Base-by-base conservation (phyloP, 1,140 invertebrate species). In the Episyrphus balteatus region DNA sequence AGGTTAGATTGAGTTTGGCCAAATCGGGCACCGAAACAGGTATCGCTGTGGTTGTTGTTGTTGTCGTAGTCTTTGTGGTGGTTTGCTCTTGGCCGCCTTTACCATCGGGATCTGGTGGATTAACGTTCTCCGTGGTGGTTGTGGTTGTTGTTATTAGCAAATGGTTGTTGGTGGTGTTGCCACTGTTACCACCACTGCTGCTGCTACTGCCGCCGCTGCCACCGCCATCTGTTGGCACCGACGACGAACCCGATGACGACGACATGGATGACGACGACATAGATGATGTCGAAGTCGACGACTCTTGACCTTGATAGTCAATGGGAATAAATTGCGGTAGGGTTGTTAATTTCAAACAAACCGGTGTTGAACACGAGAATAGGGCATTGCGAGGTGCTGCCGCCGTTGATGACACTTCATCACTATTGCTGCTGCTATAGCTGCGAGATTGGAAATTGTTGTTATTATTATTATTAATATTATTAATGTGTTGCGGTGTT, bases 21-120 rank as follows among this genome's bases (percentile, higher is more conserved):
- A 63, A 51, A 41, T 55, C 61, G 1, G 62, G 62, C 1, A 55
- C 56, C 12, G 62, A 65, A 1, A 54, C 54, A 0, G 62, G 62
- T 49, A 65, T 66, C 8, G 55, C 34, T 5, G 65, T 34, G 0
- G 62, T 59, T 42, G 62, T 64, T 11, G 59, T 59, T 2, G 46
- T 42, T 3, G 36, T 21, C 5, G 30, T 37, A 11, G 56, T 26
- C 1, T 42, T 34, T 14, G 32, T 18, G 5, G 46, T 31, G 1
- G 42, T 30, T 13, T 26, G 21, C 3, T 26, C 21, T 26, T 26
- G 21, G 21, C 21, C 21, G 21, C 21, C 21, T 26, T 26, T 26
- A 5, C 21, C 21, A 26, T 26, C 21, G 21, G 50, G 33, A 8
- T 18, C 31, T 14, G 39, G 37, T 48, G 30, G 36, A 7, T 38